These are phyloP conservation scores for Stenodema calcarata DNA, from an alignment of 2,888 invertebrate species.

Conservation along the genomic window DNA sequence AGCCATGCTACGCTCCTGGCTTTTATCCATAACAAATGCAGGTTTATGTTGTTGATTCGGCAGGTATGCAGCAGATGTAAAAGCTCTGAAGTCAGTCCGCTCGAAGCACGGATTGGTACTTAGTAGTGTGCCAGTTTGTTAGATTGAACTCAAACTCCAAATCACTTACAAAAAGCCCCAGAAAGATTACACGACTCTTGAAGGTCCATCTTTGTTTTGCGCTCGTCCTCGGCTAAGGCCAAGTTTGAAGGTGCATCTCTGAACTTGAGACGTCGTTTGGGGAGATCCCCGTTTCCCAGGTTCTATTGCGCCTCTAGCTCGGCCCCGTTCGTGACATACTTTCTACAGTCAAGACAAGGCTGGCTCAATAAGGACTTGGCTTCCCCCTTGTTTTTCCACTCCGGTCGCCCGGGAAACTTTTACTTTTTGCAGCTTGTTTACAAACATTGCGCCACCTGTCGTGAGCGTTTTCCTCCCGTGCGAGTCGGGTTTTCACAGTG, in stretches of 20 bases:
- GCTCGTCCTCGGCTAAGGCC: not conserved
- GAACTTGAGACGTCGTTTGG: not conserved
- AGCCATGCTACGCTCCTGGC: no score
- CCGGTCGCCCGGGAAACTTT: not conserved
- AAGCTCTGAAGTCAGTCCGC: no score
- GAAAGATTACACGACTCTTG: no score
- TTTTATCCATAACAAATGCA: no score
- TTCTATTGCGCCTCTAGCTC: slow-evolving; percentile 12
- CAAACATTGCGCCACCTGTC: slow-evolving; percentile 3
- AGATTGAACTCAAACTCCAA: no score
- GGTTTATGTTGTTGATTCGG: no score
- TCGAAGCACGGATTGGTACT: no score
- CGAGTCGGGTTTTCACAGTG: no score
- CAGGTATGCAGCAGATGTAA: no score
- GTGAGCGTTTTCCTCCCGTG: no score
- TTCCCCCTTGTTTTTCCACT: not conserved
- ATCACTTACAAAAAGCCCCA: no score
- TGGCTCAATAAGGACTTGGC: not conserved
- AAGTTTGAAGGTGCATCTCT: slow-evolving; percentile 11
- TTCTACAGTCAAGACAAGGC: slow-evolving; percentile 9
- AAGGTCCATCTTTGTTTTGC: not conserved
- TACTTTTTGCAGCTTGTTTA: slow-evolving; percentile 11
- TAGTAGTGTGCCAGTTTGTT: no score
- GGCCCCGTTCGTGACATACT: slow-evolving; percentile 21
- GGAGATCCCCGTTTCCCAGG: not conserved